Evolutionary conservation across 92 coral and sea anemone species (phyloP).

Genomic region (Zoanthus sociatus): DNA sequence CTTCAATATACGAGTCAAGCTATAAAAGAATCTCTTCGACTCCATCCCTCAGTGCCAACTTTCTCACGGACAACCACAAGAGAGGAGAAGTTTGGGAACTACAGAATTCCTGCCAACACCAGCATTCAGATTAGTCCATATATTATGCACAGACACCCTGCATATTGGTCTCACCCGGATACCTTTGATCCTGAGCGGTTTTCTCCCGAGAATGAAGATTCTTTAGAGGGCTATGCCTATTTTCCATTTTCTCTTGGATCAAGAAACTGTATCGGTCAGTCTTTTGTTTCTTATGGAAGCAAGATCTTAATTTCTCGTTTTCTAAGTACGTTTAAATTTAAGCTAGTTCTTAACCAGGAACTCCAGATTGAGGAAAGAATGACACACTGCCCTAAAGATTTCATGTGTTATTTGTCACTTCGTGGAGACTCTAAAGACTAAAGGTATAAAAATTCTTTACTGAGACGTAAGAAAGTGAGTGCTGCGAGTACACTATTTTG

Average conservation of each 20-base stretch:
- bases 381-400: conserved; percentile 56
- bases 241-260: conserved; percentile 60
- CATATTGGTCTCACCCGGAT: conserved; percentile 74
- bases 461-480: no score
- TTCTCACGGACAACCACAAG: conserved; percentile 58
- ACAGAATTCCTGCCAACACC: conserved; percentile 73
- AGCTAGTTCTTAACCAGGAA: conserved; percentile 49
- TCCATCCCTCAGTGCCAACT: conserved; percentile 78
- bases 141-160: conserved; percentile 67
- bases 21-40: conserved; percentile 83
- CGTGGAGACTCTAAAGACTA: not conserved
- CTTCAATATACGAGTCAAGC: conserved; percentile 64
- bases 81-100: conserved; percentile 61
- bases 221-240: not conserved
- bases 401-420: conserved; percentile 51
- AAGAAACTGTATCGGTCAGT: conserved; percentile 54
- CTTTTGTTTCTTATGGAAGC: conserved; percentile 52
- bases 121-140: conserved; percentile 66
- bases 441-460: no score
- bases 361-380: conserved; percentile 38
- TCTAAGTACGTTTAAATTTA: conserved; percentile 54
- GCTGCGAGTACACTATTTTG: no score
- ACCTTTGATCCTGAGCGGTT: conserved; percentile 83
- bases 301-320: conserved; percentile 59
- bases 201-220: conserved; percentile 20